Base-by-base conservation (phyloP, 2,113 vertebrate genomes). In the Equus quagga region DNA sequence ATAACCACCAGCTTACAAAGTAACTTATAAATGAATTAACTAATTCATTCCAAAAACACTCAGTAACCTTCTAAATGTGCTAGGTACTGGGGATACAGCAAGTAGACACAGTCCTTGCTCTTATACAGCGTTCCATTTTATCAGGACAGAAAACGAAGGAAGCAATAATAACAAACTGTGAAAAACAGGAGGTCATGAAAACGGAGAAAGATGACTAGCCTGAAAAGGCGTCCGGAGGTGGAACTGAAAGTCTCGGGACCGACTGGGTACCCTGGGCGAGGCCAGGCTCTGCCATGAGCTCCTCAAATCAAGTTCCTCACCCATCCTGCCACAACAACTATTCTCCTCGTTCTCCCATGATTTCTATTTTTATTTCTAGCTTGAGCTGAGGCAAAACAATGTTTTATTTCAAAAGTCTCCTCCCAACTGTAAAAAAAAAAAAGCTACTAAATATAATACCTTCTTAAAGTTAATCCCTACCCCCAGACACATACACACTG, bases 1-100 rank as follows among this genome's bases (percentile, higher is more conserved):
- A 70, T 88, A 85, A 93, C 91, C 19, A 58, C 75, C 58, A 90
- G 79, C 76, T 83, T 86, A 51, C 83, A 94, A 90, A 95, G 46
- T 60, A 90, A 96, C 70, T 92, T 96, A 41, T 64, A 93, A 81
- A 69, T 72, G 58, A 97, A 90, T 76, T 51, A 88, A 88, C 72
- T 78, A 76, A 93, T 76, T 92, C 75, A 81, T 46, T 95, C 72
- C 91, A 75, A 56, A 91, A 64, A 72, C 44, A 70, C 41, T 65
- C 33, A 75, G 41, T 75, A 82, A 73, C 92, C 44, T 94, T 97
- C 72, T 60, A 44, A 23, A 72, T 2, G 6, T 80, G 62, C 60
- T 19, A 70, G 56, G 67, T 64, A 44, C 9, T 5, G 23, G 41
- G 62, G 36, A 64, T 21, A 56, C 1, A 69, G 93, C 73, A n/a